phyloP scores from a whole-genome alignment of 2,113 vertebrate species.

The Micronycteris hirsuta region DNA sequence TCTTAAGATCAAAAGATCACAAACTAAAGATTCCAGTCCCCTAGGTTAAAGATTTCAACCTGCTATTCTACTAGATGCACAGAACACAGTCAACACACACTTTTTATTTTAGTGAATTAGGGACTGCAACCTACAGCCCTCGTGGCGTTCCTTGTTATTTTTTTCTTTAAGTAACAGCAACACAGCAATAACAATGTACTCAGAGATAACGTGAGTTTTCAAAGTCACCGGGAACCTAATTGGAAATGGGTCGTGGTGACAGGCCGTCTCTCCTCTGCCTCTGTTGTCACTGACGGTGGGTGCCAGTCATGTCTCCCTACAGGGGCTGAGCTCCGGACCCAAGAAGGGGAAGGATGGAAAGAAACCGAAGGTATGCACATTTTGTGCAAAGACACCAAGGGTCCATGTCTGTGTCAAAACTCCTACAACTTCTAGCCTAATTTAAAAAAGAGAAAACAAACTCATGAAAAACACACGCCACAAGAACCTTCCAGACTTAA shows the following conservation, averaged over 20 bases:
- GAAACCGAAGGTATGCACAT: neutral
- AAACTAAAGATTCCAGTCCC: neutral
- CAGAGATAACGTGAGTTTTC: neutral
- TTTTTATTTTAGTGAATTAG: neutral
- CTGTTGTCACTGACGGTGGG: neutral
- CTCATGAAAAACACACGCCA: neutral
- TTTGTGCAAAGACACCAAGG: neutral
- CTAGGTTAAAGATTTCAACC: neutral
- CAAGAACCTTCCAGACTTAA: neutral
- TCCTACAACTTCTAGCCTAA: neutral
- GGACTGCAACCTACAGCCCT: neutral
- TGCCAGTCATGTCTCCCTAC: fast-evolving
- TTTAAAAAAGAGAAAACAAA: neutral
- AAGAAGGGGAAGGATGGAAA: neutral
- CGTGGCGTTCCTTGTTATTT: neutral
- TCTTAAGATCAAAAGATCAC: slow-evolving; percentile 15
- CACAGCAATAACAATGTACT: neutral
- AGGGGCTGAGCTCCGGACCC: neutral
- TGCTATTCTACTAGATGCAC: neutral
- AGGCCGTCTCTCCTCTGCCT: neutral
- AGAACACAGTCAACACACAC: neutral
- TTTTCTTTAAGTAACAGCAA: neutral
- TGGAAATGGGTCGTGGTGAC: neutral
- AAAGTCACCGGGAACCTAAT: neutral
- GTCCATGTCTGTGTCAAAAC: neutral